phyloP scores from a whole-genome alignment of 2,113 vertebrate genomes.

The Rhabdornis inornatus region DNA sequence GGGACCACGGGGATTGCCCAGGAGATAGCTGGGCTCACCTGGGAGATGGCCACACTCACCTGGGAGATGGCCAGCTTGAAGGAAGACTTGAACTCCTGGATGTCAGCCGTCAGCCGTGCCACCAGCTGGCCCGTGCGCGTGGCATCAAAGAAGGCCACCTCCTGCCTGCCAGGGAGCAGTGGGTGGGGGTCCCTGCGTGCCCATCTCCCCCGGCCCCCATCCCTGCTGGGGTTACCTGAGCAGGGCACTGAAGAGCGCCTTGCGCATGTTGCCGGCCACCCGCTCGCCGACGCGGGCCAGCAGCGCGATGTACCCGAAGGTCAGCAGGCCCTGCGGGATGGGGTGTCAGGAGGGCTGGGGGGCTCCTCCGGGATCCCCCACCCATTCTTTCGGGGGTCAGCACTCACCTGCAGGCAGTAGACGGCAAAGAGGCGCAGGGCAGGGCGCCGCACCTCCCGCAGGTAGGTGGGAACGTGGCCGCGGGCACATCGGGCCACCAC shows the following conservation, averaged over 20 bases:
- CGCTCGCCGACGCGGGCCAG: conserved; percentile 86
- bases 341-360: neutral
- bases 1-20: neutral
- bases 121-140: conserved; percentile 91
- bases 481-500: conserved; percentile 81
- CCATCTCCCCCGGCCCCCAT: fast-evolving
- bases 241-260: conserved; percentile 83
- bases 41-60: conserved; percentile 57
- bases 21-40: neutral
- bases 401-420: conserved; percentile 85
- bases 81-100: conserved; percentile 96
- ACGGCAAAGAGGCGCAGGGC: conserved; percentile 79
- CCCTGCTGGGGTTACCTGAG: conserved; percentile 22
- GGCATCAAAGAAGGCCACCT: conserved; percentile 90
- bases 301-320: conserved; percentile 88
- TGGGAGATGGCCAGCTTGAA: conserved; percentile 82
- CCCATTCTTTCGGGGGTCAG: fast-evolving
- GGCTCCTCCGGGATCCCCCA: fast-evolving
- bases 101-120: conserved; percentile 85
- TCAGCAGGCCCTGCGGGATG: conserved; percentile 82
- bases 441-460: conserved; percentile 74
- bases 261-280: conserved; percentile 88
- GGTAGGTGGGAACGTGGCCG: conserved; percentile 74
- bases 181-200: neutral
- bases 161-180: conserved; percentile 75